Evolutionary conservation across 2,888 invertebrate genomes (phyloP).

Genomic region (Agonopterix heracliana): DNA sequence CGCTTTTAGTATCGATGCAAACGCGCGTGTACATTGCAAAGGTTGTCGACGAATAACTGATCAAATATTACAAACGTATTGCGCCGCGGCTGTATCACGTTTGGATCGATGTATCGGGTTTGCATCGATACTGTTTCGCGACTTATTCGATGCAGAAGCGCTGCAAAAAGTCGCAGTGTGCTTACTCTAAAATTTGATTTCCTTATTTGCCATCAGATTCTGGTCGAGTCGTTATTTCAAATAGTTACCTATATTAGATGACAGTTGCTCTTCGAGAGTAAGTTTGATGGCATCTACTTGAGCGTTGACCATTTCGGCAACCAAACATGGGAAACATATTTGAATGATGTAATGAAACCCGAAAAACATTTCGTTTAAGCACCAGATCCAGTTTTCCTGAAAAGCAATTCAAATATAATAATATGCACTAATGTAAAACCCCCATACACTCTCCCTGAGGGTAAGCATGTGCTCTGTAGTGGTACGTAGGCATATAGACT

Average conservation of each 20-base stretch:
- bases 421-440: no score
- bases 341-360: not conserved
- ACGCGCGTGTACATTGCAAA: no score
- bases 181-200: no score
- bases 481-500: no score
- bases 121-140: not conserved
- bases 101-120: not conserved
- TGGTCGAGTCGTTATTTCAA: not conserved
- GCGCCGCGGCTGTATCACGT: not conserved
- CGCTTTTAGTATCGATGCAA: no score
- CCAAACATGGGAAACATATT: constrained; percentile 1
- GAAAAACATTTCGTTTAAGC: not conserved
- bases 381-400: not conserved
- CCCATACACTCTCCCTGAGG: no score
- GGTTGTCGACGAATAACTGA: no score
- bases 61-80: no score
- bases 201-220: no score
- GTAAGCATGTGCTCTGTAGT: no score
- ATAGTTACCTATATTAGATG: not conserved
- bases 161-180: no score
- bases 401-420: not conserved
- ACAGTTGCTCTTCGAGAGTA: not conserved
- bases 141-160: no score
- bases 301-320: constrained; percentile 1
- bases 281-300: constrained; percentile 3